phyloP scores from a whole-genome alignment of 1,140 invertebrate genomes.

The Sinella curviseta region DNA sequence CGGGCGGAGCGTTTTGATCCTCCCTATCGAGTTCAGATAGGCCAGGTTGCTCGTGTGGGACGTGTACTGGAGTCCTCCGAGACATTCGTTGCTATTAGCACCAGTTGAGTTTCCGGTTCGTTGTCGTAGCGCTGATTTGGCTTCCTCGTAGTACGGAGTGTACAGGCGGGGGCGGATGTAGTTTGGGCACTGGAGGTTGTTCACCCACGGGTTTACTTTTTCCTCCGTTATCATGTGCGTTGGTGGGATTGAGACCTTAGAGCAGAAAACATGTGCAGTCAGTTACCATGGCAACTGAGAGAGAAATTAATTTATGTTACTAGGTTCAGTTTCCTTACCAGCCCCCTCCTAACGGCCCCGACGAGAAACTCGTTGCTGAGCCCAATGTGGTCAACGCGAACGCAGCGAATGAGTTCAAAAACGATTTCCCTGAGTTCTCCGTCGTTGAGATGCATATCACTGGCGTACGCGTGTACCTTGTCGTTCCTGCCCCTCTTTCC shows the following conservation, averaged over 20 bases:
- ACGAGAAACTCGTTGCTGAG: conserved; percentile 74
- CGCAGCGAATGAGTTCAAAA: conserved; percentile 75
- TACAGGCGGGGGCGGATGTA: conserved; percentile 82
- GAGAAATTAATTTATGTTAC: too few species aligned
- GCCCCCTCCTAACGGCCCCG: conserved; percentile 74
- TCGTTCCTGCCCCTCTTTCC: conserved; percentile 59
- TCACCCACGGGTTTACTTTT: conserved; percentile 81
- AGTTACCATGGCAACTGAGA: too few species aligned
- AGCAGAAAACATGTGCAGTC: too few species aligned
- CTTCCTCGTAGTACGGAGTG: conserved; percentile 89
- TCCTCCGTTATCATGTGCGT: conserved; percentile 79
- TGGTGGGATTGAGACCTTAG: conserved; percentile 68
- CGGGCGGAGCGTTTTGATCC: background rate
- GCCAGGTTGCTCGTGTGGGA: background rate
- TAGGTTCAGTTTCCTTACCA: conserved; percentile 62
- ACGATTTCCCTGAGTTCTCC: conserved; percentile 83
- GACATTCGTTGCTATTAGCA: conserved; percentile 1
- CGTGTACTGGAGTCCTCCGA: conserved; percentile 1
- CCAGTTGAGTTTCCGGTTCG: background rate
- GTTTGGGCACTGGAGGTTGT: conserved; percentile 66
- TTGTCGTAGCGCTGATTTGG: conserved; percentile 31
- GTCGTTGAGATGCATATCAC: conserved; percentile 69
- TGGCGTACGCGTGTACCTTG: background rate
- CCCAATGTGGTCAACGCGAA: conserved; percentile 85
- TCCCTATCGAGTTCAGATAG: conserved; percentile 12